Percentiles rank a stretch among this genome's conserved stretches.
phyloP scores from a whole-genome alignment of 92 coral and sea anemone species.

The Metridium senile region DNA sequence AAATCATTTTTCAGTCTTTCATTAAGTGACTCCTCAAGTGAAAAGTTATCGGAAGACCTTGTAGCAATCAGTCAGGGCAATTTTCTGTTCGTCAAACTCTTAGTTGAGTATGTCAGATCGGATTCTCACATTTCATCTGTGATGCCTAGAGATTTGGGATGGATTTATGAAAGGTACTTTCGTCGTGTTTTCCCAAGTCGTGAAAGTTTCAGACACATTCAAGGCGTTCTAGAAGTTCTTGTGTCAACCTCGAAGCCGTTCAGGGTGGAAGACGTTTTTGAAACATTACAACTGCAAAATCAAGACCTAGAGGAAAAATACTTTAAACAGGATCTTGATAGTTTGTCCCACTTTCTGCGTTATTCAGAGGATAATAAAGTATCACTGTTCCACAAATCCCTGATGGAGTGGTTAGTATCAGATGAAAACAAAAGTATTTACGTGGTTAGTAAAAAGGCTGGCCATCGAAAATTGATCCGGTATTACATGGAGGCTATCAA shows the following conservation, averaged over 20 bases:
- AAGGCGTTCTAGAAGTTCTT: conserved; percentile 57
- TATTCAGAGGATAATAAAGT: conserved; percentile 30
- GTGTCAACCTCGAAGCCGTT: conserved; percentile 58
- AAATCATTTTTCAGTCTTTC: conserved; percentile 9
- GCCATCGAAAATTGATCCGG: conserved; percentile 35
- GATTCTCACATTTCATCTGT: conserved; percentile 15
- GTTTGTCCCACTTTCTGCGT: conserved; percentile 41
- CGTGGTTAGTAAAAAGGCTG: conserved; percentile 19
- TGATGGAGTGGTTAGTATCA: conserved; percentile 68
- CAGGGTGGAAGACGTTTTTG: conserved; percentile 31
- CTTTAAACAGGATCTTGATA: conserved; percentile 15
- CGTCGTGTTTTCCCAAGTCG: conserved; percentile 32
- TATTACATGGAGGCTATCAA: conserved; percentile 8
- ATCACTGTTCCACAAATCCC: conserved; percentile 42
- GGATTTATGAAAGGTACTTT: conserved; percentile 47
- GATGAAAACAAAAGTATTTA: conserved; percentile 30
- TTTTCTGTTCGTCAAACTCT: conserved; percentile 63
- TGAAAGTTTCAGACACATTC: conserved; percentile 38
- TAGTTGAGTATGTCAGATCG: conserved; percentile 41
- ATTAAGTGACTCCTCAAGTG: background rate
- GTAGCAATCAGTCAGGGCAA: conserved; percentile 60
- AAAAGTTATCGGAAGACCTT: conserved; percentile 11
- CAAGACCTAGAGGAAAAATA: conserved; percentile 21
- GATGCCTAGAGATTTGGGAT: conserved; percentile 39
- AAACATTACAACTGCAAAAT: conserved; percentile 36